These are phyloP conservation scores for Anguilla obscura DNA, from an alignment of 2,797 vertebrate genomes.

Conservation along the genomic window DNA sequence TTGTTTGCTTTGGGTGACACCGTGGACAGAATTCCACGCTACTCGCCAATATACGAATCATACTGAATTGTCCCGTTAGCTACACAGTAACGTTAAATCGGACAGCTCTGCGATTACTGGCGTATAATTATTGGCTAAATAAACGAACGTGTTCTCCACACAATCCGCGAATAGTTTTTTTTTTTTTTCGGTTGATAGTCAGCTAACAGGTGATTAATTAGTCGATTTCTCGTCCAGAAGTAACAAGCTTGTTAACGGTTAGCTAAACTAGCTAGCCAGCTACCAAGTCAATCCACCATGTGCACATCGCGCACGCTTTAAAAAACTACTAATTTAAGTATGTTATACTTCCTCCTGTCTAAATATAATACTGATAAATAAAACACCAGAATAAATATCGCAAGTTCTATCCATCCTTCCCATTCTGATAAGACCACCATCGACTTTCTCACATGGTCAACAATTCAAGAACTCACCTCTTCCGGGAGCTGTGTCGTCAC, in stretches of 20 bases:
- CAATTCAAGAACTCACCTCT: slow-evolving; percentile 16
- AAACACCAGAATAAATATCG: too few relatives aligned
- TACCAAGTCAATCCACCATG: background rate
- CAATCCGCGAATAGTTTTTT: background rate
- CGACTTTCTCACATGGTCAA: background rate
- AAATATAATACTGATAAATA: background rate
- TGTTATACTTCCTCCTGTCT: background rate
- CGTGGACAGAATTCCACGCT: background rate
- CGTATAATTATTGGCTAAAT: background rate
- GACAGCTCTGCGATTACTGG: background rate
- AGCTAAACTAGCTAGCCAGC: background rate
- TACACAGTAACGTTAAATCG: background rate
- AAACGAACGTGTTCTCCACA: background rate
- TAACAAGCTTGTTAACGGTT: background rate
- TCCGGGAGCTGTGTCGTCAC: slow-evolving; percentile 28
- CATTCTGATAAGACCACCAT: background rate
- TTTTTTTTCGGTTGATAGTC: background rate
- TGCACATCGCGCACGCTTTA: background rate
- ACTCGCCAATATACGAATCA: background rate
- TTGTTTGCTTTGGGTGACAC: background rate
- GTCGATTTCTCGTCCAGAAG: background rate
- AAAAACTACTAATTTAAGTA: background rate
- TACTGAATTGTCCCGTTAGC: background rate
- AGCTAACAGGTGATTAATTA: background rate
- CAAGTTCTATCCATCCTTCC: background rate